Evolutionary conservation across 1,140 invertebrate species (phyloP).

Genomic region (Platorchestia sp.): DNA sequence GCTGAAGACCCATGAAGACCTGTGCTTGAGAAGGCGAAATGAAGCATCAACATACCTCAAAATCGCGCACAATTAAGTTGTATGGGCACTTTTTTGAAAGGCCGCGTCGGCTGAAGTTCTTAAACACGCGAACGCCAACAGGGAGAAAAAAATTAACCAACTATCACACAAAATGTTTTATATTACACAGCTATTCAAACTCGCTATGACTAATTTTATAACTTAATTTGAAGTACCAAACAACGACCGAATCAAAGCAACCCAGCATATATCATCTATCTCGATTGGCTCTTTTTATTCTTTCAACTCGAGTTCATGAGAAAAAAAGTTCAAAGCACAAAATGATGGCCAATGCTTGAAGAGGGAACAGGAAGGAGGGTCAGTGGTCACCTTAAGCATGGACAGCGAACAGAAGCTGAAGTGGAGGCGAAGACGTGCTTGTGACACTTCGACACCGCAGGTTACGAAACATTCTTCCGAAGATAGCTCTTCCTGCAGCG

Average conservation of each 20-base stretch:
- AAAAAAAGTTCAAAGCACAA: background rate
- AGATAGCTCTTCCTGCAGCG: background rate
- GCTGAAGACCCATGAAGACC: constrained; percentile 43
- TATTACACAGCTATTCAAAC: background rate
- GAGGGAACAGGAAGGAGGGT: constrained; percentile 35
- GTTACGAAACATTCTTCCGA: background rate
- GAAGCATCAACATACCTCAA: constrained; percentile 54
- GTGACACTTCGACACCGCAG: background rate
- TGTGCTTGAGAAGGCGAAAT: background rate
- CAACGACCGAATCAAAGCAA: background rate
- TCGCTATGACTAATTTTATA: background rate
- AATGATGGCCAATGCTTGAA: constrained; percentile 34
- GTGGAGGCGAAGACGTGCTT: background rate
- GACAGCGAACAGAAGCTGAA: constrained; percentile 1
- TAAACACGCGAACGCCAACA: constrained; percentile 27
- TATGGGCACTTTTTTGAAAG: background rate
- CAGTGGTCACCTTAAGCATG: constrained; percentile 37
- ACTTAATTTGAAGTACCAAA: background rate
- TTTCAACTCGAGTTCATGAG: background rate
- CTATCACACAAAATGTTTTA: background rate
- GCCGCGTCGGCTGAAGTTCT: background rate
- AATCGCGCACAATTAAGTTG: constrained; percentile 34
- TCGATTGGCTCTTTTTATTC: background rate
- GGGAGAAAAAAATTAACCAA: constrained; percentile 37
- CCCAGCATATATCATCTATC: background rate